Percentiles rank a stretch among this genome's conserved stretches.
phyloP scores from a whole-genome alignment of 92 coral and sea anemone genomes.

The Epizoanthus stellaris region DNA sequence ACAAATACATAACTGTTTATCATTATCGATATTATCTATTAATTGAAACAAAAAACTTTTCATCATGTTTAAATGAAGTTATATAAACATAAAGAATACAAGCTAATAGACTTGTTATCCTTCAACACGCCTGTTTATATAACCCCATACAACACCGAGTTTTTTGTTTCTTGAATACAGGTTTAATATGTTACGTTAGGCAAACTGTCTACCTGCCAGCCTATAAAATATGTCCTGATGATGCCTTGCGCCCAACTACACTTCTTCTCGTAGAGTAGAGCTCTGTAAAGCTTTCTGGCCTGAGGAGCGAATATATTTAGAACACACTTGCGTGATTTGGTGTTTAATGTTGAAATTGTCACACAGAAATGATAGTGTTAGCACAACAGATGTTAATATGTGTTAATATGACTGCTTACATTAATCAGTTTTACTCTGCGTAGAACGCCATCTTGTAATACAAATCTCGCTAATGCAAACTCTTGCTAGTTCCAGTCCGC shows the following conservation, averaged over 20 bases:
- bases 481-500: too few relatives aligned
- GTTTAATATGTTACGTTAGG: neutral
- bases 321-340: neutral
- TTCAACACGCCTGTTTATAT: neutral
- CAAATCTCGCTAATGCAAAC: too few relatives aligned
- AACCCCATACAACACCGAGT: neutral
- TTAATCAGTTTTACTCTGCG: too few relatives aligned
- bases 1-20: neutral
- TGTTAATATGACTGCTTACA: too few relatives aligned
- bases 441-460: too few relatives aligned
- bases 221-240: slow-evolving; percentile 81
- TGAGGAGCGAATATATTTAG: slow-evolving; percentile 58
- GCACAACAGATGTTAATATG: too few relatives aligned
- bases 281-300: slow-evolving; percentile 91
- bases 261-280: slow-evolving; percentile 83
- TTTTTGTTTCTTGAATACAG: neutral
- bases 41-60: neutral
- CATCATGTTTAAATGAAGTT: neutral
- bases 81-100: neutral
- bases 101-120: too few relatives aligned
- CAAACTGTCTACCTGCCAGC: slow-evolving; percentile 83
- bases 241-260: slow-evolving; percentile 87
- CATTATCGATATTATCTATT: neutral
- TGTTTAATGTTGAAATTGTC: too few relatives aligned
- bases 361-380: too few relatives aligned